phyloP scores from a whole-genome alignment of 2,797 vertebrate genomes.

The Podargus strigoides region DNA sequence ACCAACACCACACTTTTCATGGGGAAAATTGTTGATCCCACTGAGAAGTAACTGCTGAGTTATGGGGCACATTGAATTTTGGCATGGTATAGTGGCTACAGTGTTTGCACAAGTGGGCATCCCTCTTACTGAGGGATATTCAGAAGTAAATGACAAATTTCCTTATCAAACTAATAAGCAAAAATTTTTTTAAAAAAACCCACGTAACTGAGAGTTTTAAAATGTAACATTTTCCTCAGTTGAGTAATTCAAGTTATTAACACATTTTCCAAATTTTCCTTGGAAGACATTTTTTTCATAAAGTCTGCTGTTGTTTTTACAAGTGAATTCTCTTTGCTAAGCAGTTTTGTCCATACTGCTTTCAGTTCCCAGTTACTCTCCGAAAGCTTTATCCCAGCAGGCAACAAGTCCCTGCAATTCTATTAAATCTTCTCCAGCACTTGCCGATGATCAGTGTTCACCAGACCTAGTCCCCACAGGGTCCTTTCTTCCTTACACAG shows the following conservation, averaged over 20 bases:
- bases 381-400: not conserved
- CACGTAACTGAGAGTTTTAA: not conserved
- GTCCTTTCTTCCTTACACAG: not conserved
- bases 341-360: not conserved
- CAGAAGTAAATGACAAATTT: not conserved
- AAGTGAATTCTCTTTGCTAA: not conserved
- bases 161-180: not conserved
- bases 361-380: not conserved
- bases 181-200: not conserved
- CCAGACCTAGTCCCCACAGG: not conserved
- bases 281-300: not conserved
- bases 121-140: not conserved
- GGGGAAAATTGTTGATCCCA: conserved; percentile 85
- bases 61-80: not conserved
- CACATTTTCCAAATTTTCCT: not conserved
- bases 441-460: not conserved
- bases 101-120: not conserved
- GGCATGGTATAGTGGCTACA: not conserved
- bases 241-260: not conserved
- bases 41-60: conserved; percentile 4
- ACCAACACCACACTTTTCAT: conserved; percentile 81
- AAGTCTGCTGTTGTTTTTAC: not conserved
- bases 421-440: not conserved
- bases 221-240: not conserved
- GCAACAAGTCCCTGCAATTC: not conserved